A percentile compares a stretch with the other conserved stretches of the same genome.
Evolutionary conservation across 2,888 invertebrate genomes (phyloP).

Genomic region (Anthrax anthrax): DNA sequence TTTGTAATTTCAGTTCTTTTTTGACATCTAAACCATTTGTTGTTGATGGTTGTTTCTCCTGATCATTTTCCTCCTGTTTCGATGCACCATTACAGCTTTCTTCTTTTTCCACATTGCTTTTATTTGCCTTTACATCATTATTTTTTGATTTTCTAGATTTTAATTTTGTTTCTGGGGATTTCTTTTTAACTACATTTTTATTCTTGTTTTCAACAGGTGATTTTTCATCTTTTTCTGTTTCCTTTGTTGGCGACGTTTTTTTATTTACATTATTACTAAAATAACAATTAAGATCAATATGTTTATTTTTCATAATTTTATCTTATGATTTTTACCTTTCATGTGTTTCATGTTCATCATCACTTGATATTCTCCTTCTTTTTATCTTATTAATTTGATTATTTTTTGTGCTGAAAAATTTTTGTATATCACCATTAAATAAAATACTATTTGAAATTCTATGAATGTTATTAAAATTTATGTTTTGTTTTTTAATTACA

Average conservation of each 20-base stretch:
- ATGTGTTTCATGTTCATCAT: conserved; percentile 22
- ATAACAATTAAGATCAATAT: neutral
- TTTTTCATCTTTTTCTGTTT: neutral
- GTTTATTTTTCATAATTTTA: neutral
- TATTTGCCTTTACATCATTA: neutral
- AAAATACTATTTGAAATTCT: neutral
- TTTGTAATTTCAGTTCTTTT: conserved; percentile 17
- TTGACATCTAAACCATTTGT: neutral
- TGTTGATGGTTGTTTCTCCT: conserved; percentile 1
- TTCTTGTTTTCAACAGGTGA: neutral
- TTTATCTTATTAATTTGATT: conserved; percentile 12
- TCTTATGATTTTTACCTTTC: conserved; percentile 10
- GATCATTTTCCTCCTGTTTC: neutral
- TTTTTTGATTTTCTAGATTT: neutral
- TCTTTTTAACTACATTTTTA: neutral
- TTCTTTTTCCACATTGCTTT: neutral
- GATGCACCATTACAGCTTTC: neutral
- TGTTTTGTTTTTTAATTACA: neutral
- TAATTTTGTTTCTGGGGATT: neutral
- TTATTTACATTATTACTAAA: neutral
- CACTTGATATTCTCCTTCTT: conserved; percentile 22
- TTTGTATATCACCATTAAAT: conserved; percentile 4
- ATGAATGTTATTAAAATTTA: neutral
- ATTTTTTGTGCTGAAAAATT: conserved; percentile 13
- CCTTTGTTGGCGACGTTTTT: neutral